Conservation (phyloP, 2,113 vertebrate genomes). For the Aythya baeri region DNA sequence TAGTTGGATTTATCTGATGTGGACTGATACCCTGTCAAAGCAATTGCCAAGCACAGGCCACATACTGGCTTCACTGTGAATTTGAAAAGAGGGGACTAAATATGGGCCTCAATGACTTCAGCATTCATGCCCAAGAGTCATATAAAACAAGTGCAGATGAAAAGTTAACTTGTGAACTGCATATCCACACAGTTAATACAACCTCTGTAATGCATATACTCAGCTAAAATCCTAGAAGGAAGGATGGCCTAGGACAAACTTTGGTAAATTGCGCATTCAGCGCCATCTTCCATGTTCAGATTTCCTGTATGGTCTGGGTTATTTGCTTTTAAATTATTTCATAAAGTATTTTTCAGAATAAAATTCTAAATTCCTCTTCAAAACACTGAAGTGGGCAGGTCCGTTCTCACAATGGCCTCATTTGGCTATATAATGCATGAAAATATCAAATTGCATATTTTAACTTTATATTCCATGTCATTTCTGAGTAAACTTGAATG, state of each 20-base stretch:
- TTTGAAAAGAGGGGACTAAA: not conserved
- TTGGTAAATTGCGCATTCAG: not conserved
- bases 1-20: not conserved
- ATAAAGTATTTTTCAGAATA: not conserved
- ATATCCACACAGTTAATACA: not conserved
- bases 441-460: not conserved
- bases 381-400: not conserved
- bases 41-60: not conserved
- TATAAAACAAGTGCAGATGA: not conserved
- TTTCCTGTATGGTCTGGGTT: not conserved
- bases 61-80: not conserved
- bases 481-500: not conserved
- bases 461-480: not conserved
- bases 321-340: not conserved
- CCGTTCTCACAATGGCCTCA: not conserved
- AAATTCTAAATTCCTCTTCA: not conserved
- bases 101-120: fast-evolving
- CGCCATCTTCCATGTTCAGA: fast-evolving
- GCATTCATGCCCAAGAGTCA: not conserved
- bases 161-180: not conserved
- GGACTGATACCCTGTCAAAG: not conserved
- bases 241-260: not conserved
- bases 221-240: not conserved
- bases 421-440: not conserved
- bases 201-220: not conserved